These are phyloP conservation scores for Rutilus rutilus DNA, from an alignment of 2,113 vertebrate species.

Conservation along the genomic window DNA sequence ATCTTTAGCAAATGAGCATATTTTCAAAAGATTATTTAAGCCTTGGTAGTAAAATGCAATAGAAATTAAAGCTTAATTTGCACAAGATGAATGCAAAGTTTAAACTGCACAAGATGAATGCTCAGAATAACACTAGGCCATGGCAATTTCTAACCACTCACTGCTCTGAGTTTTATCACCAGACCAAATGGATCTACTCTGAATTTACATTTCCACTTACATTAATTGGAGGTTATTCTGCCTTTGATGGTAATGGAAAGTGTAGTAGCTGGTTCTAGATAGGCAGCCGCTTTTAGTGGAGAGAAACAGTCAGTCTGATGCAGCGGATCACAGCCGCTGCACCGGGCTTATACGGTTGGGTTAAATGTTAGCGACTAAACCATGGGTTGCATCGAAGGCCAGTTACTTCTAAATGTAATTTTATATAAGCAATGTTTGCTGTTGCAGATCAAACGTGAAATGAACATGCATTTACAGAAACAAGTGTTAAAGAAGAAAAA, in stretches of 20 bases:
- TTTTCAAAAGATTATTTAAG: slow-evolving; percentile 4
- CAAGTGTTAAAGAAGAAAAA: slow-evolving; percentile 58
- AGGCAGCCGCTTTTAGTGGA: neutral
- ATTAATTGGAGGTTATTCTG: slow-evolving; percentile 24
- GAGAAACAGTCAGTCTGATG: neutral
- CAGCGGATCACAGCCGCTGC: neutral
- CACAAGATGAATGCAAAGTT: slow-evolving; percentile 30
- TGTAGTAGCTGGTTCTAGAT: slow-evolving; percentile 9
- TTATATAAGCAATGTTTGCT: neutral
- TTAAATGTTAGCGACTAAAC: slow-evolving; percentile 7
- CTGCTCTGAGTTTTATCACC: slow-evolving; percentile 23
- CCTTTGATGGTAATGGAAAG: slow-evolving; percentile 34
- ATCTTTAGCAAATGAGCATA: neutral
- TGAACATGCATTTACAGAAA: slow-evolving; percentile 51
- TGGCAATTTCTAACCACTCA: slow-evolving; percentile 37
- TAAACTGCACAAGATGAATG: slow-evolving; percentile 12
- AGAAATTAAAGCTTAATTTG: slow-evolving; percentile 31
- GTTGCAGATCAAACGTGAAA: neutral
- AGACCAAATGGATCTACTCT: slow-evolving; percentile 39
- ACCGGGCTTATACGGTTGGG: neutral
- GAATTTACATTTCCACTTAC: slow-evolving; percentile 38
- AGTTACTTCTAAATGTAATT: neutral
- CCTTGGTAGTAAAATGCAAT: neutral
- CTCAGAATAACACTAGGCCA: slow-evolving; percentile 19
- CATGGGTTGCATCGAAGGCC: neutral